Conservation (phyloP, 2,113 vertebrate species). For the Leptobrachium leishanense region DNA sequence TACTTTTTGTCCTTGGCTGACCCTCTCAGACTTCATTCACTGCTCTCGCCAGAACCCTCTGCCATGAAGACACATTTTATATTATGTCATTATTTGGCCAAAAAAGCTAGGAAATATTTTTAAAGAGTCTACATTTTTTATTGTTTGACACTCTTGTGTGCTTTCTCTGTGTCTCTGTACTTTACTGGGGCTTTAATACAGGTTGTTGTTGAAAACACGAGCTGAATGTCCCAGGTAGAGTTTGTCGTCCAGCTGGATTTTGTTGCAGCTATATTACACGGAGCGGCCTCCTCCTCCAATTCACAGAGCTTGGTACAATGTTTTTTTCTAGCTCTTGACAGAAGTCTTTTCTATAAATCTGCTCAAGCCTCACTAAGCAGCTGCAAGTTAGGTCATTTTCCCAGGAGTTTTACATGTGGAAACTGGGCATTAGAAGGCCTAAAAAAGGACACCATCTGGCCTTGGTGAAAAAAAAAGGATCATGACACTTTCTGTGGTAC, state of each 20-base stretch:
- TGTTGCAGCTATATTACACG: slow-evolving; percentile 62
- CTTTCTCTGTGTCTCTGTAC: too few relatives aligned
- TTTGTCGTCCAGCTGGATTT: background rate
- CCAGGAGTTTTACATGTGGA: slow-evolving; percentile 96
- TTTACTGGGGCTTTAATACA: background rate
- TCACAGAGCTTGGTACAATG: slow-evolving; percentile 78
- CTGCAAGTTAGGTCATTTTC: slow-evolving; percentile 99
- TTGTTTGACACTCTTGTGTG: too few relatives aligned
- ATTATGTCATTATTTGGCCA: background rate
- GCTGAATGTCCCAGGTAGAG: background rate
- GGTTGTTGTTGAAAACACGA: background rate
- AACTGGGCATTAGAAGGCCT: slow-evolving; percentile 97
- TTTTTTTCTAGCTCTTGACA: slow-evolving; percentile 64
- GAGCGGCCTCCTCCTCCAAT: slow-evolving; percentile 63
- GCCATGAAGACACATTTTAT: slow-evolving; percentile 66
- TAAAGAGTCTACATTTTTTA: too few relatives aligned
- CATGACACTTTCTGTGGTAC: slow-evolving; percentile 98
- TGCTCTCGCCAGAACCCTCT: slow-evolving; percentile 90
- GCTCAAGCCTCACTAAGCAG: slow-evolving; percentile 99
- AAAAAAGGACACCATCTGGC: slow-evolving; percentile 98
- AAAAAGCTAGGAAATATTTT: background rate
- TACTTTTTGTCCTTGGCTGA: slow-evolving; percentile 87
- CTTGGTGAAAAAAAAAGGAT: slow-evolving; percentile 90
- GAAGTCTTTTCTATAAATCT: slow-evolving; percentile 92
- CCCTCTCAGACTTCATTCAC: slow-evolving; percentile 84